phyloP scores from a whole-genome alignment of 2,888 invertebrate species.

The Atherix ibis region DNA sequence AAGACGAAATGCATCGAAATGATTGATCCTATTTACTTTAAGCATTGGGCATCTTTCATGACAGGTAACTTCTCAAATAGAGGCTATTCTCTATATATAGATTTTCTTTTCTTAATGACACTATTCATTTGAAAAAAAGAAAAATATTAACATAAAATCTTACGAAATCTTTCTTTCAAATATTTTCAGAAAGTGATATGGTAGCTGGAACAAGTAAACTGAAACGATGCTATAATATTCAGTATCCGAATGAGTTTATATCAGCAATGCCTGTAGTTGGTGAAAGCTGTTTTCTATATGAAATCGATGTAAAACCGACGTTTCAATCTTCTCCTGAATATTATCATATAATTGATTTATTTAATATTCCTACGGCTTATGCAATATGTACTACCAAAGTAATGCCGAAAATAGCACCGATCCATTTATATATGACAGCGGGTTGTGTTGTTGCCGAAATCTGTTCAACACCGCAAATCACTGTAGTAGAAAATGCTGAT shows the following conservation, averaged over 20 bases:
- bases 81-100: too few relatives aligned
- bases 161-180: too few relatives aligned
- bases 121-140: too few relatives aligned
- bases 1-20: constrained; percentile 19
- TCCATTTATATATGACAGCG: constrained; percentile 57
- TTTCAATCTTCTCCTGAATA: constrained; percentile 39
- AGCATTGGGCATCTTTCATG: constrained; percentile 38
- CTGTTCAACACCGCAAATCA: constrained; percentile 34
- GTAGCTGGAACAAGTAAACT: constrained; percentile 47
- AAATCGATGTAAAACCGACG: constrained; percentile 38
- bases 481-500: constrained; percentile 33
- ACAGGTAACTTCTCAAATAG: too few relatives aligned
- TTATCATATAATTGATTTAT: constrained; percentile 17
- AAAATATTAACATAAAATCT: too few relatives aligned
- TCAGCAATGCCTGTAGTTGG: constrained; percentile 18
- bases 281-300: constrained; percentile 38
- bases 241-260: constrained; percentile 21
- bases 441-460: constrained; percentile 36
- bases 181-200: too few relatives aligned
- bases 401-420: constrained; percentile 45
- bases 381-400: constrained; percentile 46
- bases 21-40: constrained; percentile 39
- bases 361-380: constrained; percentile 32
- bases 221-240: constrained; percentile 36
- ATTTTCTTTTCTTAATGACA: too few relatives aligned